Evolutionary conservation across 2,888 invertebrate genomes (phyloP), one percentile per base, ranked within the genome.

Genomic region (Antheraea assamensis): DNA sequence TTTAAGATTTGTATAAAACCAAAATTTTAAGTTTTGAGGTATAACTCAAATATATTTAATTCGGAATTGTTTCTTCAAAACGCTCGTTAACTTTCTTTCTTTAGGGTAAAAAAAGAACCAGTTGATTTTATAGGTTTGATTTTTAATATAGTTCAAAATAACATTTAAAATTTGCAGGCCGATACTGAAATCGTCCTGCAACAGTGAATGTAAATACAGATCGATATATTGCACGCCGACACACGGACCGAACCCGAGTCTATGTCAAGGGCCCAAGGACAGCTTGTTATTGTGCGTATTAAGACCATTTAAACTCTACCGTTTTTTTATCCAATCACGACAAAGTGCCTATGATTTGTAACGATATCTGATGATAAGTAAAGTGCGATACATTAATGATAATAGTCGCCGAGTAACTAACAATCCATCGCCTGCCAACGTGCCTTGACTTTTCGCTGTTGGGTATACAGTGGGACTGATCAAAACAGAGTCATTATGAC

Each of bases 261-360:
- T 97, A n/a, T 93, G 95, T n/a, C 96, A 96, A 84, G 98, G 98
- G 73, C 96, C 98, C 0, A 96, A 97, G 85, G 97, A 97, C 83
- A 96, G 96, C 81, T 89, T 98, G 42, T 92, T 98, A 49, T 88
- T 98, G 98, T 98, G 95, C 95, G 97, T 96, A 64, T 64, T 64
- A 64, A 27, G 30, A 64, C 61, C 0, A 64, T 27, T 64, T 64
- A 64, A 64, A 30, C 30, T 64, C 27, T 27, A 27, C 15, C 27
- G n/a, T 30, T 17, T 1, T 1, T 42, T 42, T 42, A 42, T 42
- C 13, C 13, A 2, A 42, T 10, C 42, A 42, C 42, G 2, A 42
- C 42, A 7, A 42, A 42, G 42, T 42, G 13, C 10, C 42, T 42
- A 7, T 1, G n/a, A n/a, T n/a, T n/a, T n/a, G n/a, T n/a, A n/a